These are phyloP conservation scores for Aulostomus chinensis DNA, from an alignment of 2,797 vertebrate genomes.

Conservation along the genomic window DNA sequence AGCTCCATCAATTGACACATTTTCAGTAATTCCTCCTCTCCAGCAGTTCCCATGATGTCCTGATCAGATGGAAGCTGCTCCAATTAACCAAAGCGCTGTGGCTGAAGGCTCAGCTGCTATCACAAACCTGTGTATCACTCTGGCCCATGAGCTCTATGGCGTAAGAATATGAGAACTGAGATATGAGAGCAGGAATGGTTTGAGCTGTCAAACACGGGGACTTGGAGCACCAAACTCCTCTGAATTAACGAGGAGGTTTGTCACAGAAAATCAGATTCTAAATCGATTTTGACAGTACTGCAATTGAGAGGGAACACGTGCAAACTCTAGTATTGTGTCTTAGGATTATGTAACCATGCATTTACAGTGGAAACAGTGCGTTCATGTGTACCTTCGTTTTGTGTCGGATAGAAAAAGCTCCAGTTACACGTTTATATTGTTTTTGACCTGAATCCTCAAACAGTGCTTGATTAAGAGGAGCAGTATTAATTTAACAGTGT, in stretches of 20 bases:
- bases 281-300: background rate
- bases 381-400: background rate
- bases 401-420: background rate
- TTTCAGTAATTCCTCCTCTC: slow-evolving; percentile 18
- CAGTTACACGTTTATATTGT: background rate
- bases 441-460: background rate
- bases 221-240: background rate
- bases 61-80: slow-evolving; percentile 53
- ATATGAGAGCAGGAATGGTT: background rate
- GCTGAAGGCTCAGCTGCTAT: slow-evolving; percentile 32
- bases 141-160: slow-evolving; percentile 5
- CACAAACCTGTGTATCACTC: slow-evolving; percentile 16
- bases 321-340: background rate
- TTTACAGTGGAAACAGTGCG: background rate
- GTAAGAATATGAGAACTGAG: slow-evolving; percentile 10
- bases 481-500: no score
- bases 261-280: background rate
- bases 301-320: background rate
- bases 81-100: slow-evolving; percentile 46
- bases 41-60: slow-evolving; percentile 48
- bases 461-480: no score
- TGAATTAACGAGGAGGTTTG: background rate
- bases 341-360: background rate
- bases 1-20: slow-evolving; percentile 31
- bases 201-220: background rate